Conservation (phyloP, 2,797 vertebrate species). For the Bradypodion pumilum region DNA sequence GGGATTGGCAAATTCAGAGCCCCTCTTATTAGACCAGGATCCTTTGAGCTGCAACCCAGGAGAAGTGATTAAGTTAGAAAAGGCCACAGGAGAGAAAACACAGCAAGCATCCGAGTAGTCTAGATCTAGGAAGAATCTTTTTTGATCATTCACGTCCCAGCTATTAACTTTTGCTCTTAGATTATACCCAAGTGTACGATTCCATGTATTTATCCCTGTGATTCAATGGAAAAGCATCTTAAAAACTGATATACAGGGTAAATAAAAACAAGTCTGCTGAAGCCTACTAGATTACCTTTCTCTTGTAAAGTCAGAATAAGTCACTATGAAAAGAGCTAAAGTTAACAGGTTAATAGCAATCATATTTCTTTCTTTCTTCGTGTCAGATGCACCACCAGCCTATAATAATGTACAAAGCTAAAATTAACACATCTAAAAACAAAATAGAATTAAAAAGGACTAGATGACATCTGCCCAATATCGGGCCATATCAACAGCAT, state of each 20-base stretch:
- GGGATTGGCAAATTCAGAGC: constrained; percentile 88
- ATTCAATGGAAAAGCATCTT: neutral
- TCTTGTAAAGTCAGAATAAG: neutral
- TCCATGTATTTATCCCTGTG: neutral
- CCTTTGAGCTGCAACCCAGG: constrained; percentile 87
- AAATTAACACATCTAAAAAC: too few species aligned
- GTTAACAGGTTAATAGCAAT: too few species aligned
- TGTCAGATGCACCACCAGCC: too few species aligned
- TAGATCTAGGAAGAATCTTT: neutral
- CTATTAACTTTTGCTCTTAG: neutral
- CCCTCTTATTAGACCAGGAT: constrained; percentile 92
- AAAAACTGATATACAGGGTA: neutral
- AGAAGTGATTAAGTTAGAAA: neutral
- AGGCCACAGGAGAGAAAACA: neutral
- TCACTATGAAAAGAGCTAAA: neutral
- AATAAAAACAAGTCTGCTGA: neutral
- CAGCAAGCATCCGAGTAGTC: neutral
- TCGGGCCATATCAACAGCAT: too few species aligned
- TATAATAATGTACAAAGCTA: too few species aligned
- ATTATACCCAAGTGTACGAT: neutral
- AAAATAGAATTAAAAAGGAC: too few species aligned
- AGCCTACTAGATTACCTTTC: neutral
- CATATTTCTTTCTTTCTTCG: too few species aligned
- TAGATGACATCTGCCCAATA: too few species aligned
- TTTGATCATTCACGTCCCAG: neutral